phyloP scores from a whole-genome alignment of 1,140 invertebrate genomes.

The Apolygus lucorum region DNA sequence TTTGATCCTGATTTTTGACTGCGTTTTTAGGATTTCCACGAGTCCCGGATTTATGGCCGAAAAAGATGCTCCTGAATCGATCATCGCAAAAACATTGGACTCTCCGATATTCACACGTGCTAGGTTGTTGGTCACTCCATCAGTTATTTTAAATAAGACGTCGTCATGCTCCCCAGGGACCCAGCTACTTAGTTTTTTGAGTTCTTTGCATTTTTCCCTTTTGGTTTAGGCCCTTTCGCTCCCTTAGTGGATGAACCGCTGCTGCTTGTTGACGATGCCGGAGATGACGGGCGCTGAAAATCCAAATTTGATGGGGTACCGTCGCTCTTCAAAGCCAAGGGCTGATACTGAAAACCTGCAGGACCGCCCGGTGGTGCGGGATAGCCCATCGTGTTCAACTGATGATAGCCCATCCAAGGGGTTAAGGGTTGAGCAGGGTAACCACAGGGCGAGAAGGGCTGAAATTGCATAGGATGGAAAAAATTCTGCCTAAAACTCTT shows the following conservation, averaged over 20 bases:
- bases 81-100: not conserved
- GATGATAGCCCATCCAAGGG: not conserved
- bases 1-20: not conserved
- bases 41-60: not conserved
- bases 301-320: not conserved
- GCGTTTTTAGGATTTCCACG: not conserved
- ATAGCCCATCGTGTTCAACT: not conserved
- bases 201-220: not conserved
- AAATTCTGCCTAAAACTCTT: constrained; percentile 1
- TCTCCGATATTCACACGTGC: not conserved
- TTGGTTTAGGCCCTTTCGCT: not conserved
- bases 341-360: not conserved
- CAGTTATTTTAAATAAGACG: constrained; percentile 1
- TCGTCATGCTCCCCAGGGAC: not conserved
- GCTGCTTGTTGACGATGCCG: not conserved
- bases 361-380: not conserved
- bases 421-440: not conserved
- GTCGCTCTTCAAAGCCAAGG: not conserved
- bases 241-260: not conserved
- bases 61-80: constrained; percentile 1
- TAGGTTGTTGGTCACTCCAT: not conserved
- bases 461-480: no score
- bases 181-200: not conserved
- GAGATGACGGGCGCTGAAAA: not conserved
- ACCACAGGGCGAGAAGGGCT: not conserved